phyloP scores from a whole-genome alignment of 2,797 vertebrate species.

The Sebastes vulpes region DNA sequence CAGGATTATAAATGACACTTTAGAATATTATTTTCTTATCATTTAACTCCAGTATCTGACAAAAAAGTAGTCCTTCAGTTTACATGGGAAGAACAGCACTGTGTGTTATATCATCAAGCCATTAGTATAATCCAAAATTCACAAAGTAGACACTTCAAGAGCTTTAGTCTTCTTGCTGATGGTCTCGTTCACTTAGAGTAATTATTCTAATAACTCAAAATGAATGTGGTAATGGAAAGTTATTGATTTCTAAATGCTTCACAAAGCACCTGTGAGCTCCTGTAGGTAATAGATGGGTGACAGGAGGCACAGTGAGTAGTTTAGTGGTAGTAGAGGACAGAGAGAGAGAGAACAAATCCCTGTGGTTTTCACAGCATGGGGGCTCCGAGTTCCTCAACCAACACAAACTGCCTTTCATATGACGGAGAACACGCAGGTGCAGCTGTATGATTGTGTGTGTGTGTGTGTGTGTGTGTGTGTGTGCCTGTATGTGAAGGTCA shows the following conservation, averaged over 20 bases:
- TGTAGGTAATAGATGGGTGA: slow-evolving; percentile 21
- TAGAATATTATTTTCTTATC: background rate
- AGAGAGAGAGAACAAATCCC: background rate
- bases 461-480: background rate
- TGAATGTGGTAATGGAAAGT: slow-evolving; percentile 34
- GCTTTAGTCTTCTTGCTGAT: slow-evolving; percentile 20
- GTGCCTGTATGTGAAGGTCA: slow-evolving; percentile 55
- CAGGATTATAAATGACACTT: background rate
- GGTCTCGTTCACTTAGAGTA: slow-evolving; percentile 29
- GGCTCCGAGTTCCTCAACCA: slow-evolving; percentile 1
- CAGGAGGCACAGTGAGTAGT: background rate
- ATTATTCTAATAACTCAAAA: slow-evolving; percentile 54
- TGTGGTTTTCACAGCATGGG: background rate
- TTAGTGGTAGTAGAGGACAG: background rate
- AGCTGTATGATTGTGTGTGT: background rate
- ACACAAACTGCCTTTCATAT: slow-evolving; percentile 5
- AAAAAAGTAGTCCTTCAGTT: background rate
- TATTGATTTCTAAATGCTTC: slow-evolving; percentile 51
- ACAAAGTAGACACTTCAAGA: background rate
- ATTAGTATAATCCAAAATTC: background rate
- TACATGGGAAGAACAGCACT: background rate
- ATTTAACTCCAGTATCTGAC: background rate
- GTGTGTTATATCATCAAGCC: background rate
- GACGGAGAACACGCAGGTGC: background rate
- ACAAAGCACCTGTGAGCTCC: slow-evolving; percentile 18